Conservation (phyloP, 1,140 invertebrate genomes). For the Zaprionus nigranus region DNA sequence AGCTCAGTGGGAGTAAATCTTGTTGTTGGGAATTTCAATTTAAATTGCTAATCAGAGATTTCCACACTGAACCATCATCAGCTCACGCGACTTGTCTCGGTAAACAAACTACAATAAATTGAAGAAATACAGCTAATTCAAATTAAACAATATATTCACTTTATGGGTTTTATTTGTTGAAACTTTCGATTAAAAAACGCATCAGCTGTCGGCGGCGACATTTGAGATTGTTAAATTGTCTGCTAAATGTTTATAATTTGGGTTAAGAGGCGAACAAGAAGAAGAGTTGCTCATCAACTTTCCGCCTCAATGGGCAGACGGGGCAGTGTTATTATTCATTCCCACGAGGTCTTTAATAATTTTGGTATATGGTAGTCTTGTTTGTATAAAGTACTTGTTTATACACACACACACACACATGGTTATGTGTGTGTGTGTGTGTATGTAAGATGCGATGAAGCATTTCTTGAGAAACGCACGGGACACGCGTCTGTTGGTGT, state of each 20-base stretch:
- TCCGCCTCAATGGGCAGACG: constrained; percentile 27
- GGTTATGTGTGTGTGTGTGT: too few relatives aligned
- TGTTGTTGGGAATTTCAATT: constrained; percentile 64
- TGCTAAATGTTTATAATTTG: constrained; percentile 50
- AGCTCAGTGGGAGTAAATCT: constrained; percentile 42
- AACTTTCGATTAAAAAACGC: constrained; percentile 13
- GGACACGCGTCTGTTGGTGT: constrained; percentile 4
- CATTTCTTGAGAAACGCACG: constrained; percentile 29
- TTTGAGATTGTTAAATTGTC: constrained; percentile 17
- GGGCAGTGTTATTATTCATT: constrained; percentile 47
- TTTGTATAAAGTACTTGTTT: constrained; percentile 5
- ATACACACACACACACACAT: background rate
- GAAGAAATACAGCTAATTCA: constrained; percentile 4
- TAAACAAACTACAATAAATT: constrained; percentile 18
- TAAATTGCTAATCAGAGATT: constrained; percentile 61
- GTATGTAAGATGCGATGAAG: constrained; percentile 29
- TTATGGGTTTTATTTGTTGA: constrained; percentile 1
- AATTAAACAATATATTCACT: constrained; percentile 13
- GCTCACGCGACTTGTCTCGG: constrained; percentile 18
- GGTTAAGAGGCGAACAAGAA: constrained; percentile 52
- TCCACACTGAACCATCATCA: constrained; percentile 43
- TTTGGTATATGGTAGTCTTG: background rate
- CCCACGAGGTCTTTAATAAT: constrained; percentile 3
- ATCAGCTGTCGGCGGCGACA: constrained; percentile 7
- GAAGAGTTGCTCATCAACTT: constrained; percentile 27